Conservation (phyloP, 2,888 invertebrate genomes). For the Cryptophagus acutangulus region DNA sequence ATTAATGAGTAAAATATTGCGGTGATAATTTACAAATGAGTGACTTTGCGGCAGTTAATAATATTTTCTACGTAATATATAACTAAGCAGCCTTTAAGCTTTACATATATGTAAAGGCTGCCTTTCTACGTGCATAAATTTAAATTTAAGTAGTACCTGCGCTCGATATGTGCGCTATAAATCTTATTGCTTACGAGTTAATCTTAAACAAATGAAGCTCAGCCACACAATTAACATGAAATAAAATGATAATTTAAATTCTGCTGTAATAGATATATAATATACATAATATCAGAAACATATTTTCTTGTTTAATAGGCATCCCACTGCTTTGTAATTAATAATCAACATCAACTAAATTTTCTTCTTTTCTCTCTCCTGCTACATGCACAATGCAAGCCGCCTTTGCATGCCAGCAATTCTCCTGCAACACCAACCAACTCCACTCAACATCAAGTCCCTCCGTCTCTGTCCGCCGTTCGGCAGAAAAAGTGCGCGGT, state of each 20-base stretch:
- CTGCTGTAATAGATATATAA: constrained; percentile 15
- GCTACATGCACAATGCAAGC: too few relatives aligned
- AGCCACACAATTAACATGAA: constrained; percentile 18
- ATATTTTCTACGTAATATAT: too few relatives aligned
- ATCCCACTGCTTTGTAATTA: constrained; percentile 37
- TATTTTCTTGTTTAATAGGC: constrained; percentile 36
- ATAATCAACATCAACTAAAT: constrained; percentile 37
- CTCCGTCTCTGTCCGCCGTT: too few relatives aligned
- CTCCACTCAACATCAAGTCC: constrained; percentile 6
- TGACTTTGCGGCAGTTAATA: too few relatives aligned
- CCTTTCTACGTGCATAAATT: constrained; percentile 5
- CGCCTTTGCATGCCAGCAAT: constrained; percentile 27
- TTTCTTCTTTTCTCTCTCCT: constrained; percentile 33
- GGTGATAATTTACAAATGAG: too few relatives aligned
- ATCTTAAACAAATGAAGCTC: constrained; percentile 7
- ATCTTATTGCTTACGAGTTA: constrained; percentile 8
- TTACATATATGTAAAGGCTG: too few relatives aligned
- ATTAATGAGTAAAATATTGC: too few relatives aligned
- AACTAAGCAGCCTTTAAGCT: too few relatives aligned
- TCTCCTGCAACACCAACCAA: constrained; percentile 10
- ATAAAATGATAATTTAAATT: constrained; percentile 21
- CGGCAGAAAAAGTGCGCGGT: too few relatives aligned
- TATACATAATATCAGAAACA: constrained; percentile 24
- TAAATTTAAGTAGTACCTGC: constrained; percentile 1
- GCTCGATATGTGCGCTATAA: too few relatives aligned